Conservation (phyloP, 2,888 invertebrate genomes). For the Ctena decussata region DNA sequence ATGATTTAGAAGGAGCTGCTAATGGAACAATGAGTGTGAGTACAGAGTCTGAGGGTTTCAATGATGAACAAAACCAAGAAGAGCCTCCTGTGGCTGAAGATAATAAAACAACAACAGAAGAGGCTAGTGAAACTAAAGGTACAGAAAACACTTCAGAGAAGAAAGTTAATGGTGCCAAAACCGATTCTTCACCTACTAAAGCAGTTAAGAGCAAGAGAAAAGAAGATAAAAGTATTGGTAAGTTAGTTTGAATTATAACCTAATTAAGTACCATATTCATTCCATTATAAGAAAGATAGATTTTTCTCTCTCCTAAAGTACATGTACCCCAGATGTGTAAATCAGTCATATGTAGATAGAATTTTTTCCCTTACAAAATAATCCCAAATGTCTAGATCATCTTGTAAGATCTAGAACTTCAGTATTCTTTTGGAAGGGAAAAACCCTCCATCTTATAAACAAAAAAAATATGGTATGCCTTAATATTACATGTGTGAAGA, state of each 20-base stretch:
- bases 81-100: conserved; percentile 24
- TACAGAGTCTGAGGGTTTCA: conserved; percentile 68
- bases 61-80: conserved; percentile 42
- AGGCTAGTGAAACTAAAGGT: conserved; percentile 5
- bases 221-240: conserved; percentile 83
- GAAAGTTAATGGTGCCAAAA: conserved; percentile 11
- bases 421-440: too few relatives aligned
- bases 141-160: conserved; percentile 28
- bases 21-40: conserved; percentile 65
- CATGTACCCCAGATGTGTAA: too few relatives aligned
- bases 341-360: too few relatives aligned
- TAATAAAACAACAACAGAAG: background rate
- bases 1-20: conserved; percentile 19
- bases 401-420: too few relatives aligned
- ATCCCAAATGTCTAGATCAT: too few relatives aligned
- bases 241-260: conserved; percentile 48
- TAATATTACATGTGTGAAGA: too few relatives aligned
- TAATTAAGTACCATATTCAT: too few relatives aligned
- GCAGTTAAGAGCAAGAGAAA: conserved; percentile 78
- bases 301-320: too few relatives aligned
- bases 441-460: too few relatives aligned
- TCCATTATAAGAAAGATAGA: too few relatives aligned
- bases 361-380: too few relatives aligned
- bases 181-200: conserved; percentile 45
- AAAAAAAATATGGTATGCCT: too few relatives aligned